phyloP scores from a whole-genome alignment of 2,113 vertebrate species.

The Eurystomus gularis region DNA sequence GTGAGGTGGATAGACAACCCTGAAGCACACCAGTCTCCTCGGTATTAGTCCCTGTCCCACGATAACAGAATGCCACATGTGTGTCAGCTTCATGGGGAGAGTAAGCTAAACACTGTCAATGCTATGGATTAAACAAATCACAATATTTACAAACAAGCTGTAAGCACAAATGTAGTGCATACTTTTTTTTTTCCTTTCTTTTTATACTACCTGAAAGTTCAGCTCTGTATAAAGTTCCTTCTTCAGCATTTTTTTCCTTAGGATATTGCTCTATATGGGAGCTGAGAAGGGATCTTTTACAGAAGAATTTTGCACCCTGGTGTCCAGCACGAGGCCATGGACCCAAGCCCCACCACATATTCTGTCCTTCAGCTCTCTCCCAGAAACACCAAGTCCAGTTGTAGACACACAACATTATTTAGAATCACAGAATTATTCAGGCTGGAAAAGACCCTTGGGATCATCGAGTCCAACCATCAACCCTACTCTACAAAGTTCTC shows the following conservation, averaged over 20 bases:
- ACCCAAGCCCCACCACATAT: background rate
- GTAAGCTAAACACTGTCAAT: background rate
- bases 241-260: background rate
- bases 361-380: background rate
- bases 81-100: background rate
- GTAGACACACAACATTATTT: background rate
- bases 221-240: background rate
- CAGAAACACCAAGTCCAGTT: background rate
- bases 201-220: background rate
- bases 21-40: background rate
- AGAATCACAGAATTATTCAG: no score
- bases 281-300: background rate
- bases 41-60: background rate
- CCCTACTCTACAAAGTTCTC: no score
- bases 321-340: rapidly evolving
- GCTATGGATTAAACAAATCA: background rate
- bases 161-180: background rate
- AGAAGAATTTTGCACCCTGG: background rate
- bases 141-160: background rate
- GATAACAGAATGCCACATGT: background rate
- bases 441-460: no score
- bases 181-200: background rate
- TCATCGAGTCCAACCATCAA: no score
- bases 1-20: background rate
- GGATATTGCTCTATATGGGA: background rate